phyloP scores from a whole-genome alignment of 2,113 vertebrate species.

The Micromys minutus region DNA sequence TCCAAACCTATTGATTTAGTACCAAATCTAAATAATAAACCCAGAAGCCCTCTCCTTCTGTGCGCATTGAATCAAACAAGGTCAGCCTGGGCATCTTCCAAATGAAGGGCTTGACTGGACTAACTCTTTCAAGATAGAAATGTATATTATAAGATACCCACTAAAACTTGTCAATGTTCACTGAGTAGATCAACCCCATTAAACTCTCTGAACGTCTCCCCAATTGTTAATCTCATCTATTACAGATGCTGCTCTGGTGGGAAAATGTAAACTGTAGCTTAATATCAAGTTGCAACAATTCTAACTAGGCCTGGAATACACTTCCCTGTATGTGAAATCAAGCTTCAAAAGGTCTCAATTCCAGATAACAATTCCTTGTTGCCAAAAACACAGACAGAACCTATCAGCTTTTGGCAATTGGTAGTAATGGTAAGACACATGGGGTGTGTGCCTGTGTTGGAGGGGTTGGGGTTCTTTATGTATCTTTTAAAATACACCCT shows the following conservation, averaged over 20 bases:
- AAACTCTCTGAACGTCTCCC: constrained; percentile 81
- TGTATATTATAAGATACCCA: constrained; percentile 83
- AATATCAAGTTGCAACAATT: constrained; percentile 69
- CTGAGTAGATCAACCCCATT: constrained; percentile 83
- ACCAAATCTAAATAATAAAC: constrained; percentile 73
- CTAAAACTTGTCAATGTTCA: constrained; percentile 82
- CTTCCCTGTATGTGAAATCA: constrained; percentile 53
- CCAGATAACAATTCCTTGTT: constrained; percentile 41
- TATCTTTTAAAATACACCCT: neutral
- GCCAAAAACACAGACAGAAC: constrained; percentile 33
- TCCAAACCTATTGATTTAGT: constrained; percentile 68
- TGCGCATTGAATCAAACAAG: constrained; percentile 65
- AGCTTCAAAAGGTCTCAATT: constrained; percentile 45
- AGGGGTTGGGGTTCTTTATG: neutral
- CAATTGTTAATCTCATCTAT: constrained; percentile 81
- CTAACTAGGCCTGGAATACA: constrained; percentile 53
- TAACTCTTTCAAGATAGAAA: constrained; percentile 81
- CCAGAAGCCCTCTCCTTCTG: constrained; percentile 59
- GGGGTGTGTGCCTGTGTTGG: neutral
- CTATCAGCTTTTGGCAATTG: constrained; percentile 12
- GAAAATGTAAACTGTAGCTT: constrained; percentile 78
- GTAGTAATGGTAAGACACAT: constrained; percentile 17
- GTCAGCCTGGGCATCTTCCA: constrained; percentile 71
- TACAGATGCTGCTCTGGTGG: constrained; percentile 75
- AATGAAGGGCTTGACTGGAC: constrained; percentile 80